Percentiles rank a stretch among this genome's conserved stretches.
These are phyloP conservation scores for Chlorodrepanis virens DNA, from an alignment of 2,113 vertebrate species.

Conservation along the genomic window DNA sequence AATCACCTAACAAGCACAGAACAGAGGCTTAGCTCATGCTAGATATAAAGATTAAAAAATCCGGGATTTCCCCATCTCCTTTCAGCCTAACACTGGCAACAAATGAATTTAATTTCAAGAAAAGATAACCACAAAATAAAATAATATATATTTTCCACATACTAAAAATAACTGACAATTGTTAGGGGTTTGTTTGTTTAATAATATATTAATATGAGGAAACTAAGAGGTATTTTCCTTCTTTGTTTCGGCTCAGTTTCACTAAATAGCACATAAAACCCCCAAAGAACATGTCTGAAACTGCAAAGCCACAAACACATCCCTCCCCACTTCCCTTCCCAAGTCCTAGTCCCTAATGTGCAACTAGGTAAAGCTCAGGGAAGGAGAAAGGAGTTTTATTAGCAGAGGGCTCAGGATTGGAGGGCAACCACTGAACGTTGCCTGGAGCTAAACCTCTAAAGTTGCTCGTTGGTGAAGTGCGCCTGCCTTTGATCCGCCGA, in stretches of 20 bases:
- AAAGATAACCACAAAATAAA: conserved; percentile 49
- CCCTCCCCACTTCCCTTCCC: conserved; percentile 25
- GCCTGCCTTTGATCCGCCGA: background rate
- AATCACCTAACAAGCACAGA: conserved; percentile 19
- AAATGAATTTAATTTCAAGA: background rate
- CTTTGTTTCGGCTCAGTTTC: conserved; percentile 38
- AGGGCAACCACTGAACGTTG: conserved; percentile 33
- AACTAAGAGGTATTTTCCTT: conserved; percentile 27
- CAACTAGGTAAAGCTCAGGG: background rate
- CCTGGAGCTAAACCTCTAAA: conserved; percentile 39
- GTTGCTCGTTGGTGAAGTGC: background rate
- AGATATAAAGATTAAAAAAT: conserved; percentile 39
- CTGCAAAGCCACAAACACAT: conserved; percentile 50
- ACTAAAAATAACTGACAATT: conserved; percentile 24
- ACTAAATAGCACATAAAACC: conserved; percentile 29
- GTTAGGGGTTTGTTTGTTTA: conserved; percentile 26
- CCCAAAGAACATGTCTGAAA: conserved; percentile 54
- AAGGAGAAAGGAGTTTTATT: conserved; percentile 33
- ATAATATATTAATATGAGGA: conserved; percentile 33
- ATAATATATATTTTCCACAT: background rate
- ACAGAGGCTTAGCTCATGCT: background rate
- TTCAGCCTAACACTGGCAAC: background rate
- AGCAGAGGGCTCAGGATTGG: conserved; percentile 39
- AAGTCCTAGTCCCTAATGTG: conserved; percentile 16
- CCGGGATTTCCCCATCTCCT: conserved; percentile 19